Evolutionary conservation across 2,888 invertebrate genomes (phyloP).

Genomic region (Coenonympha arcania): DNA sequence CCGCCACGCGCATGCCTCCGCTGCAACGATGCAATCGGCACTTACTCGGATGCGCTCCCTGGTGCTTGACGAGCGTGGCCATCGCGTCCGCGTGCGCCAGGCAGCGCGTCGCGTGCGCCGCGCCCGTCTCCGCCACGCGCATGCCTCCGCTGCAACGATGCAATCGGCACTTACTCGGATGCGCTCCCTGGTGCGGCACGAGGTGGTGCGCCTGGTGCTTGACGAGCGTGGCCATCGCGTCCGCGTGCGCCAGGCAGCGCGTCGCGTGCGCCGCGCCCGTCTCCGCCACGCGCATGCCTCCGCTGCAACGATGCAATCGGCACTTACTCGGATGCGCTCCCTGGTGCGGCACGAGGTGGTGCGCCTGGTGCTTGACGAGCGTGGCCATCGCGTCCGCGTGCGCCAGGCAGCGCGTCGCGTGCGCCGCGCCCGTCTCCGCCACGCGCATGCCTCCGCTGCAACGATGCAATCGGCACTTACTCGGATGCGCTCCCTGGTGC

Average conservation of each 20-base stretch:
- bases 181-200: conserved; percentile 66
- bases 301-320: no score
- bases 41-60: conserved; percentile 61
- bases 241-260: conserved; percentile 73
- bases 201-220: conserved; percentile 70
- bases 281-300: conserved; percentile 49
- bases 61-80: conserved; percentile 69
- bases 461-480: no score
- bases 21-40: conserved; percentile 18
- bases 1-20: conserved; percentile 45
- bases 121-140: conserved; percentile 60
- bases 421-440: conserved; percentile 63
- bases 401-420: conserved; percentile 69
- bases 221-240: conserved; percentile 72
- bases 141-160: conserved; percentile 32
- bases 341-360: conserved; percentile 68
- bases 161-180: conserved; percentile 58
- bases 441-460: conserved; percentile 37
- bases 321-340: conserved; percentile 61
- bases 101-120: conserved; percentile 66
- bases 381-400: conserved; percentile 75
- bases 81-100: conserved; percentile 75
- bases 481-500: conserved; percentile 61
- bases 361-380: conserved; percentile 70
- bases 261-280: conserved; percentile 65